phyloP scores from a whole-genome alignment of 1,140 invertebrate genomes.

The Brachionus koreanus region DNA sequence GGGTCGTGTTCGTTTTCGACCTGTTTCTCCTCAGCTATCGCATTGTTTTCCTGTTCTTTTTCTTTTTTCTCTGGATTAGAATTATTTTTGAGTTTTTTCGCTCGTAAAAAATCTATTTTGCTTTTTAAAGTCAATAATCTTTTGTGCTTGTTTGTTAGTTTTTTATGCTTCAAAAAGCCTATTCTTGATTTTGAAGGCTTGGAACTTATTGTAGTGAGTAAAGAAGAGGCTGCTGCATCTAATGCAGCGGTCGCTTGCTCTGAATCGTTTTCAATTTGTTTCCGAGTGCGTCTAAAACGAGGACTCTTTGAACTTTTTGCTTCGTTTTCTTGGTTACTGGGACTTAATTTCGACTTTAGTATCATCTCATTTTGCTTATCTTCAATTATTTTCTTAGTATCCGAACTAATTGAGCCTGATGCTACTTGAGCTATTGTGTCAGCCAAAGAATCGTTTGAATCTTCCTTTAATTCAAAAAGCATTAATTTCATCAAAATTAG shows the following conservation, averaged over 20 bases:
- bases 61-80: background rate
- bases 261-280: background rate
- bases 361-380: constrained; percentile 13
- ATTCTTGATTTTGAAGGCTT: background rate
- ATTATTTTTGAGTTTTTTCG: background rate
- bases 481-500: no score
- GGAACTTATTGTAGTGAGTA: background rate
- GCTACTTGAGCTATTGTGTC: constrained; percentile 35
- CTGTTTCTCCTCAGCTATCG: background rate
- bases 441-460: constrained; percentile 16
- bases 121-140: background rate
- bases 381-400: constrained; percentile 30
- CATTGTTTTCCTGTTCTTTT: background rate
- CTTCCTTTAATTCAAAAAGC: no score
- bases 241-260: background rate
- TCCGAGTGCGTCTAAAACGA: background rate
- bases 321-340: background rate
- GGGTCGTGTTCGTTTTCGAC: background rate
- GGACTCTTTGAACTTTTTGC: background rate
- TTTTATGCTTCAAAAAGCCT: background rate
- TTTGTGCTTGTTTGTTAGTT: background rate
- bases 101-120: background rate
- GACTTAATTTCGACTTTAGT: background rate
- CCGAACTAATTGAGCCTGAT: background rate
- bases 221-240: background rate